phyloP scores from a whole-genome alignment of 2,888 invertebrate species.

The Cryptophagus acutangulus region DNA sequence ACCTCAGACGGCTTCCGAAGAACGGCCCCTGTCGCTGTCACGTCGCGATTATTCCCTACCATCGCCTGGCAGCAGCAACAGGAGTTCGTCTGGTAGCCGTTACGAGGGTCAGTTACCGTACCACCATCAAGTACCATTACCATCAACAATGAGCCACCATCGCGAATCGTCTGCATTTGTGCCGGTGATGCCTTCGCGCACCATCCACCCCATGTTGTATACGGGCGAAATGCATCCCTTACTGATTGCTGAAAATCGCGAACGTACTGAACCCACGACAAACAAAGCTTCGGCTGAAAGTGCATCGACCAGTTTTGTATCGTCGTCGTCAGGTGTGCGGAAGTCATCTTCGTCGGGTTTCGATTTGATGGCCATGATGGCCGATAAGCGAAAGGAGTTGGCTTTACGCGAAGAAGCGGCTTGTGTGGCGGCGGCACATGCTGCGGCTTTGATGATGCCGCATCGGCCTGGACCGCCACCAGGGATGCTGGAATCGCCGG shows the following conservation, averaged over 20 bases:
- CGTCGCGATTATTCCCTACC: slow-evolving; percentile 50
- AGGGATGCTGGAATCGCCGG: slow-evolving; percentile 54
- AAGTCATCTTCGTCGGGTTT: slow-evolving; percentile 50
- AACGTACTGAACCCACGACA: slow-evolving; percentile 25
- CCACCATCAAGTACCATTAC: slow-evolving; percentile 41
- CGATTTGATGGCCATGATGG: slow-evolving; percentile 87
- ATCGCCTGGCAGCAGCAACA: slow-evolving; percentile 53
- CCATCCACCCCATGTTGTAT: slow-evolving; percentile 67
- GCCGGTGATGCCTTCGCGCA: slow-evolving; percentile 77
- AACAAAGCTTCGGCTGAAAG: slow-evolving; percentile 19
- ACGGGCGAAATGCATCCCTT: slow-evolving; percentile 68
- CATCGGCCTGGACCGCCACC: slow-evolving; percentile 53
- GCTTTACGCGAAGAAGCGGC: slow-evolving; percentile 68
- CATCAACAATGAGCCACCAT: slow-evolving; percentile 50
- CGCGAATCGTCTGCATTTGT: slow-evolving; percentile 82
- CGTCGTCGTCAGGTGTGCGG: slow-evolving; percentile 11
- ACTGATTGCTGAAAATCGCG: slow-evolving; percentile 52
- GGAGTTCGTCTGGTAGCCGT: slow-evolving; percentile 56
- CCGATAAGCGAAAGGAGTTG: slow-evolving; percentile 79
- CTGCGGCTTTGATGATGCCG: slow-evolving; percentile 58
- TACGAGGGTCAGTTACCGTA: slow-evolving; percentile 29
- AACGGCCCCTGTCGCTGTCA: slow-evolving; percentile 53
- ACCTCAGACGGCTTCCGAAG: slow-evolving; percentile 30
- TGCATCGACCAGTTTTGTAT: slow-evolving; percentile 18
- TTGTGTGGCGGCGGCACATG: slow-evolving; percentile 45